Percentiles rank a stretch among this genome's conserved stretches.
phyloP scores from a whole-genome alignment of 2,888 invertebrate genomes.

The Clepsis dumicolana region DNA sequence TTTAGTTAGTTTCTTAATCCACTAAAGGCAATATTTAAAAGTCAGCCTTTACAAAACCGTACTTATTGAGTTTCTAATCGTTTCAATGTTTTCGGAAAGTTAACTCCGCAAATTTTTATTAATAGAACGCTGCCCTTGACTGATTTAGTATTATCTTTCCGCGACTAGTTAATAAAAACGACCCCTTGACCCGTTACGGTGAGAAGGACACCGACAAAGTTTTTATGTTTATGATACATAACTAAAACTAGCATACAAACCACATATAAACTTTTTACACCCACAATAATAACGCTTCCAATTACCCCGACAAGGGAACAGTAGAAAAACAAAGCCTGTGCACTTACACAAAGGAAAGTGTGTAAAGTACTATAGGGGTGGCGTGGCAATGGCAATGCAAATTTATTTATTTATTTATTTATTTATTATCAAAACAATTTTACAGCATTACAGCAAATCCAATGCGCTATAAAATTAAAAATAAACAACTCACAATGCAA shows the following conservation, averaged over 20 bases:
- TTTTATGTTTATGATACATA: constrained; percentile 31
- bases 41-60: neutral
- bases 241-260: constrained; percentile 29
- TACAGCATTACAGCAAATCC: too few species aligned
- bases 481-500: too few species aligned
- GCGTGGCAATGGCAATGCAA: constrained; percentile 45
- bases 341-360: constrained; percentile 21
- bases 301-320: constrained; percentile 32
- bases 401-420: too few species aligned
- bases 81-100: neutral
- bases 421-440: too few species aligned
- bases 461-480: too few species aligned
- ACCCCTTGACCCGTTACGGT: neutral
- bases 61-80: neutral
- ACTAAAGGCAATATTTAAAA: neutral
- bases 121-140: constrained; percentile 1
- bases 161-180: neutral
- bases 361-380: constrained; percentile 19
- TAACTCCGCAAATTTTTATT: neutral
- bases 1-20: too few species aligned
- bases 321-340: constrained; percentile 24
- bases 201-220: constrained; percentile 5
- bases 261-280: constrained; percentile 14
- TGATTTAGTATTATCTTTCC: constrained; percentile 2
- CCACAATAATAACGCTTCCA: constrained; percentile 37